Percentiles rank a stretch among this genome's conserved stretches.
Evolutionary conservation across 2,113 vertebrate species (phyloP).

Genomic region (Mormyrus iriodes): DNA sequence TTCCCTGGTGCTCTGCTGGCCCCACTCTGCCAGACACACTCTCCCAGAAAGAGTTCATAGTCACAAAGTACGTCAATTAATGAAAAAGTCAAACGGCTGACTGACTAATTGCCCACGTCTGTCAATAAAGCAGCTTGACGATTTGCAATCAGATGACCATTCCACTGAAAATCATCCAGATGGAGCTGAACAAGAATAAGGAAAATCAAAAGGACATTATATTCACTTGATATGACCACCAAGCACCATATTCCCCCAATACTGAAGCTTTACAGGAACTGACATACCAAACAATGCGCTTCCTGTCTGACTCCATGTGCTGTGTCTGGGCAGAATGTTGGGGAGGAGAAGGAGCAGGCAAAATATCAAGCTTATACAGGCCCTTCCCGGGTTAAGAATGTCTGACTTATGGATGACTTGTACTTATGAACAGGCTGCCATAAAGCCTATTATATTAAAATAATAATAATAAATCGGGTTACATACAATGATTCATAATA

Average conservation of each 20-base stretch:
- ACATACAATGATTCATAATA: not conserved
- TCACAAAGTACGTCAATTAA: not conserved
- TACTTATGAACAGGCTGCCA: no score
- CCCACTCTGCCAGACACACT: not conserved
- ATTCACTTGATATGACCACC: not conserved
- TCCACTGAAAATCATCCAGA: not conserved
- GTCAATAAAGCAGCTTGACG: not conserved
- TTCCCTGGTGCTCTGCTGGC: not conserved
- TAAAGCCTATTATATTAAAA: not conserved
- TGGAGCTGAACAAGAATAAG: not conserved
- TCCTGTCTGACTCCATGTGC: not conserved
- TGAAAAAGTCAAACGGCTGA: not conserved
- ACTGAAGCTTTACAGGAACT: not conserved
- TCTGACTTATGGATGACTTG: not conserved
- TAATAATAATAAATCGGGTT: not conserved
- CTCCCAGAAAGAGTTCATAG: not conserved
- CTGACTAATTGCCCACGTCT: not conserved
- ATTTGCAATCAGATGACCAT: not conserved
- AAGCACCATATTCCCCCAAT: not conserved
- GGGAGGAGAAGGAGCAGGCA: not conserved
- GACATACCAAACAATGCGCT: not conserved
- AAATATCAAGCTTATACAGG: not conserved
- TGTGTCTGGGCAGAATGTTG: not conserved
- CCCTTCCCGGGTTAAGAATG: not conserved
- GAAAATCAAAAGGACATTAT: not conserved